Evolutionary conservation across 2,113 vertebrate species (phyloP), one percentile per base, ranked within the genome.

Genomic region (Bujurquina vittata): DNA sequence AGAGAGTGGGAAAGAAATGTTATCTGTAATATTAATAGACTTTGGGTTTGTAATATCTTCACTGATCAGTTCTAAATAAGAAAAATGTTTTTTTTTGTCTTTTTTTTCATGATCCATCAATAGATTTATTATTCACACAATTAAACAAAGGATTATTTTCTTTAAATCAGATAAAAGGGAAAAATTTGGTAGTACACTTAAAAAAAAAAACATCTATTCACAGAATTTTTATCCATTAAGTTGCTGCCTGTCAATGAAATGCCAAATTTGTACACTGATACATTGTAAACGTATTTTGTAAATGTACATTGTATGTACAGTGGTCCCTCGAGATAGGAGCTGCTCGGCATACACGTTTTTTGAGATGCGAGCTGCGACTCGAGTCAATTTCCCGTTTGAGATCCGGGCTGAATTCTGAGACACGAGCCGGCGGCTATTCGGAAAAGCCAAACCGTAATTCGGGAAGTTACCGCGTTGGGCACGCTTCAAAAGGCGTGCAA

Each of bases 181-280:
- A 65, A 43, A 65, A 5, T 43, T 65, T 63, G 35, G n/a, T 9
- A 43, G 62, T 0, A 22, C 12, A 23, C 35, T 65, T 65, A 4
- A 9, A 35, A 23, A 1, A 26, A 40, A 40, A 2, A 9, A 35
- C 8, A 65, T 65, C 35, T 65, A 23, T 43, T 63, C 3, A 63
- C 1, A 0, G 62, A 7, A 65, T 15, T 23, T 15, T 23, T 43
- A 10, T 65, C 10, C 22, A 65, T 2, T 40, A 65, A 23, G 17
- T 23, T 2, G 2, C n/a, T 43, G n/a, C 14, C 35, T 23, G 37
- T 65, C 43, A 23, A 26, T 12, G n/a, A n/a, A 5, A 65, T 33
- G 14, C 23, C 23, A 23, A 9, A n/a, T 40, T 35, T 23, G 12
- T 0, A 63, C 10, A 62, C 7, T 14, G 0, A 14, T 14, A 14